These are phyloP conservation scores for Pogoniulus pusillus DNA, from an alignment of 2,797 vertebrate genomes.

Conservation along the genomic window DNA sequence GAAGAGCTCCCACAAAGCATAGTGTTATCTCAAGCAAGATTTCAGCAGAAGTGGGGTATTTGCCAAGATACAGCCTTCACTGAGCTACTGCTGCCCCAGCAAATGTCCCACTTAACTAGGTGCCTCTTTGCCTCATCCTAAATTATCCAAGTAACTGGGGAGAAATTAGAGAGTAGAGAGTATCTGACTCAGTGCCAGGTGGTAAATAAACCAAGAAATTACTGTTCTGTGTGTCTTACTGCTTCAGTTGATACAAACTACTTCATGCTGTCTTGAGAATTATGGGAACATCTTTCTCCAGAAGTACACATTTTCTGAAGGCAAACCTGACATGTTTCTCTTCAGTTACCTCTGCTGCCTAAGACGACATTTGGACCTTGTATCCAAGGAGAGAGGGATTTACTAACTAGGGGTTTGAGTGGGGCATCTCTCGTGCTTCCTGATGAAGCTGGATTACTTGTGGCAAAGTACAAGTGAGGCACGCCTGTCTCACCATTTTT, in stretches of 20 bases:
- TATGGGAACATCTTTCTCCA: slow-evolving; percentile 7
- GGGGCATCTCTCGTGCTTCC: neutral
- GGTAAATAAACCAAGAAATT: slow-evolving; percentile 28
- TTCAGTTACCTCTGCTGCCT: slow-evolving; percentile 1
- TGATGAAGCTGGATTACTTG: neutral
- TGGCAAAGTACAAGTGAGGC: neutral
- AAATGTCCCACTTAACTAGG: neutral
- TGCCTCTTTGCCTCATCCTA: neutral
- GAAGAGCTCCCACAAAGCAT: neutral
- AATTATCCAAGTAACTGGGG: neutral
- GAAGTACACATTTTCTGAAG: neutral
- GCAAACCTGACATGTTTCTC: neutral
- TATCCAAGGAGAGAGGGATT: neutral
- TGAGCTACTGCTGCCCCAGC: neutral
- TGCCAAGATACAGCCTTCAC: neutral
- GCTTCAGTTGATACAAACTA: slow-evolving; percentile 11
- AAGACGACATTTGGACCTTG: neutral
- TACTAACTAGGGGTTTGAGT: neutral
- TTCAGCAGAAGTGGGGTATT: neutral
- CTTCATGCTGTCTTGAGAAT: neutral
- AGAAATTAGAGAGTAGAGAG: neutral
- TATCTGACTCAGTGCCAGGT: neutral
- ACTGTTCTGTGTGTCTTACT: neutral
- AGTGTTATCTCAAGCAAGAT: neutral
- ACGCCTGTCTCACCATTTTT: neutral